These are phyloP conservation scores for Bombus breviceps DNA, from an alignment of 1,140 invertebrate genomes.

Conservation along the genomic window DNA sequence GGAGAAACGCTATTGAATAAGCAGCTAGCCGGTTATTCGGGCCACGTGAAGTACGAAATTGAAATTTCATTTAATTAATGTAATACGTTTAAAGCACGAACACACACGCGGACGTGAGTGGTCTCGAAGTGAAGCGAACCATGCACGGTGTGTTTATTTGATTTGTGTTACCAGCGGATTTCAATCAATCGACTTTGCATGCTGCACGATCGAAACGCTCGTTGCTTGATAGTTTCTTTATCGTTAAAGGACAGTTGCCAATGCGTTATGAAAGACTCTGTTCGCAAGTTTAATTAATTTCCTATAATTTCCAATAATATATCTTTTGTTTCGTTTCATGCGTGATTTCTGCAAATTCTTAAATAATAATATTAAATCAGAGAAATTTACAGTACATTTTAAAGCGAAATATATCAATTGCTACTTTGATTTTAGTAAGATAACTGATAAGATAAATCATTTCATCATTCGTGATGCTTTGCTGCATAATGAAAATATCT, in stretches of 20 bases:
- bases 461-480: no score
- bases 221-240: background rate
- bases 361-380: background rate
- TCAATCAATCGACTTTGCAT: conserved; percentile 13
- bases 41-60: conserved; percentile 31
- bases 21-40: conserved; percentile 2
- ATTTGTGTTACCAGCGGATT: conserved; percentile 35
- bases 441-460: no score
- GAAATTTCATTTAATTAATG: conserved; percentile 53
- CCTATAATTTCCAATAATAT: background rate
- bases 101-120: background rate
- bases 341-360: background rate
- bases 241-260: background rate
- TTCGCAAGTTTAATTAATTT: background rate
- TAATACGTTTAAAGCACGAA: conserved; percentile 34
- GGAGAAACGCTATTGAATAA: background rate
- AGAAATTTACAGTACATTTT: background rate
- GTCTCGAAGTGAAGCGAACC: background rate
- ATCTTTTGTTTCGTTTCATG: background rate
- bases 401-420: no score
- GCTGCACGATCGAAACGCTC: background rate
- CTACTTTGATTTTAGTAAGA: no score
- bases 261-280: background rate
- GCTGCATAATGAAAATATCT: no score
- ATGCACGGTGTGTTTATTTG: conserved; percentile 5